Evolutionary conservation across 2,113 vertebrate species (phyloP), one percentile per base, ranked within the genome.

Genomic region (Orientallactaga bullata): DNA sequence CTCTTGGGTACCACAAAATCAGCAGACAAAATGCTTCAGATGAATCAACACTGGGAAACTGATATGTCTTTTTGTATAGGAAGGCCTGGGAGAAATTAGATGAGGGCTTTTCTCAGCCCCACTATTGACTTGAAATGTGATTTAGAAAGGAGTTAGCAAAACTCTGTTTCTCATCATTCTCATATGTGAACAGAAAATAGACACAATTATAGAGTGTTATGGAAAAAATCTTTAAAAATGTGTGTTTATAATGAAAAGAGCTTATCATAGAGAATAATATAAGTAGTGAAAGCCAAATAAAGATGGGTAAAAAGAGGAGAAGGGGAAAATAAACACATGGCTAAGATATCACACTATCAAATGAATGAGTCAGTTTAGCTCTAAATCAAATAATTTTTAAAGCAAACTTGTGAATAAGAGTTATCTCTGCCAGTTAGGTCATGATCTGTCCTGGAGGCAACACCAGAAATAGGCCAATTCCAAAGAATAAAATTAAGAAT

Each of bases 401-500:
- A 91, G 28, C 63, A 91, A 51, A 32, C 26, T 35, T 81, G 9
- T 24, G 90, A 92, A 71, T 51, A 90, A 89, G 82, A 81, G 9
- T 37, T 61, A 24, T 66, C 42, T 84, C 83, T 89, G 72, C 37
- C 91, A 95, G 55, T 55, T 86, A 55, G 95, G 77, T 90, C 80
- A 90, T 28, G 94, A 5, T 74, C 39, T 81, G 42, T 93, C 80
- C 92, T 81, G 39, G 47, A 95, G 80, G 51, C 81, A 90, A 88
- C 65, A 76, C 60, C 35, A 69, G 61, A 95, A 91, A 81, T 6
- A 72, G 89, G 85, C 39, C 63, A 66, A 42, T 23, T 51, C 77
- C 65, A 60, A 81, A 83, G n/a, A 92, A 93, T 39, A 73, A 94
- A 91, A 80, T 47, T 63, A 91, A 81, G 58, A 95, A 81, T 66